Evolutionary conservation across 2,888 invertebrate genomes (phyloP), one percentile per base, ranked within the genome.

Genomic region (Heterodera filipjevi): DNA sequence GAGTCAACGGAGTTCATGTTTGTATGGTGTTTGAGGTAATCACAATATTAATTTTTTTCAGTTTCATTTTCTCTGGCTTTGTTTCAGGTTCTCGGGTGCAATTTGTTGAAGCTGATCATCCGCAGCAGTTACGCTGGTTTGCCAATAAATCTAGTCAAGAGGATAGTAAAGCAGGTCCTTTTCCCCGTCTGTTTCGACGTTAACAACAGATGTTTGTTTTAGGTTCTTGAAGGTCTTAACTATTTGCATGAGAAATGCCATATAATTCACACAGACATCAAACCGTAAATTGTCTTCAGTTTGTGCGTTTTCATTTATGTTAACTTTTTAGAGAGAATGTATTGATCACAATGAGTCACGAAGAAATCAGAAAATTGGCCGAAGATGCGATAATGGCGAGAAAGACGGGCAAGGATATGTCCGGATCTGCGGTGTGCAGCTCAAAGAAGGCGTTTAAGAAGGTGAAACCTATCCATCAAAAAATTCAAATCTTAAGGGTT

Each of bases 121-220:
- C 94, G 96, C 90, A 97, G 96, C 85, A 96, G 96, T 91, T 99
- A 99, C 91, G 94, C 95, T 90, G 99, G 99, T 87, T 96, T 99
- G 89, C 97, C 98, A 77, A 92, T 96, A 82, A 93, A 93, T 87
- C 98, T 98, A 91, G 99, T 99, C 35, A 95, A 95, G 91, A 93
- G 93, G 85, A 99, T 99, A 86, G 96, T 95, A 87, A 93, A 93
- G 86, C 98, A 99, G 93, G 94, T 94, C 6, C n/a, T n/a, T n/a
- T n/a, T n/a, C n/a, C n/a, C n/a, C n/a, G n/a, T n/a, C n/a, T n/a
- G n/a, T n/a, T n/a, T n/a, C n/a, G n/a, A n/a, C n/a, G n/a, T n/a
- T n/a, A n/a, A n/a, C 32, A 10, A 77, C 88, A 80, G 89, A 91
- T 84, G 91, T 32, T 74, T 10, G 22, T 16, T 68, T 35, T 19